These are phyloP conservation scores for Spilarctia lutea DNA, from an alignment of 2,888 invertebrate species.

Conservation along the genomic window DNA sequence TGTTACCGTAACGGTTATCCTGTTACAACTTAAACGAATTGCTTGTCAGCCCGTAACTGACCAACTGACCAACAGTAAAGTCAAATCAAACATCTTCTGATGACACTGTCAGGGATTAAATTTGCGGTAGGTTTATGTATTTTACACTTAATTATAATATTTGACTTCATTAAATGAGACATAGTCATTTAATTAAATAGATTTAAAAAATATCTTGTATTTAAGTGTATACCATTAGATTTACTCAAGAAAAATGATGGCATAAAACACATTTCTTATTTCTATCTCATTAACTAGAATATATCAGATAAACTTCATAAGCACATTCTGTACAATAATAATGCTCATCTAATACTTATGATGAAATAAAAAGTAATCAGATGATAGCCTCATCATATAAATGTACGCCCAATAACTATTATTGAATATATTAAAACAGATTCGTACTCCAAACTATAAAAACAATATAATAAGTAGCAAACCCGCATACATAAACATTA, in stretches of 20 bases:
- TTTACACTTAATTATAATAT: no score
- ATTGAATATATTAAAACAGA: not conserved
- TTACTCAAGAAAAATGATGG: not conserved
- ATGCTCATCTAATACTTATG: not conserved
- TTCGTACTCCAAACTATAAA: not conserved
- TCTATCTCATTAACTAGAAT: not conserved
- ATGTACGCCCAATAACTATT: not conserved
- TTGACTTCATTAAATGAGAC: no score
- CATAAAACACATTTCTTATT: not conserved
- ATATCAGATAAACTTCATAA: not conserved
- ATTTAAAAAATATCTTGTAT: not conserved
- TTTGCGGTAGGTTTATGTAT: no score
- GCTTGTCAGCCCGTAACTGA: slow-evolving; percentile 43
- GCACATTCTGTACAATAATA: not conserved
- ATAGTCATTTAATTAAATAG: not conserved
- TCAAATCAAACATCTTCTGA: slow-evolving; percentile 19
- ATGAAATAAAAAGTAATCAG: not conserved
- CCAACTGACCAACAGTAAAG: slow-evolving; percentile 32
- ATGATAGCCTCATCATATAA: not conserved
- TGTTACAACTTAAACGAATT: slow-evolving; percentile 58
- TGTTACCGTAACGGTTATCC: slow-evolving; percentile 45
- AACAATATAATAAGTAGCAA: not conserved
- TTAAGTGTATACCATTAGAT: not conserved
- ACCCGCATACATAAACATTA: not conserved
- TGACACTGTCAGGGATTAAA: not conserved